Percentiles rank a stretch among this genome's conserved stretches.
Evolutionary conservation across 2,113 vertebrate genomes (phyloP).

Genomic region (Dipodomys spectabilis): DNA sequence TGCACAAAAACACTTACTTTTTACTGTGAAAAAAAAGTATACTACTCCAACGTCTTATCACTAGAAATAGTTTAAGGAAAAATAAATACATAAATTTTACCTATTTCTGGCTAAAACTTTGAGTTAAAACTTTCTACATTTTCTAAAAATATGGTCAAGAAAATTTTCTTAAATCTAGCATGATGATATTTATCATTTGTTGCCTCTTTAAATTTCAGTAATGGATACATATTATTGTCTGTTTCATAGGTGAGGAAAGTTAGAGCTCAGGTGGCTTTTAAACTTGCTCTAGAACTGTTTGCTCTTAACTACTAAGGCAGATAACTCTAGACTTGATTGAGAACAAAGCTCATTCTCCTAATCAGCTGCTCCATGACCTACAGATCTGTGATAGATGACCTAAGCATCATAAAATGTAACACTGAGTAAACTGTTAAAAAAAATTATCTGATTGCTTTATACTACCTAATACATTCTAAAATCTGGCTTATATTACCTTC

Average conservation of each 20-base stretch:
- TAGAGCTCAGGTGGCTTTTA: background rate
- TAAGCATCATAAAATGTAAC: background rate
- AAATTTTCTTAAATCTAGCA: background rate
- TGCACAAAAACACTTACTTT: too few species aligned
- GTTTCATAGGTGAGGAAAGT: background rate
- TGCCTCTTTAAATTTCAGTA: background rate
- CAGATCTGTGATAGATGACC: background rate
- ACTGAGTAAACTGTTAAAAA: background rate
- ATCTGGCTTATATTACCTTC: background rate
- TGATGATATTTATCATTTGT: background rate
- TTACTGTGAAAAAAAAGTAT: too few species aligned
- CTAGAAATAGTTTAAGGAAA: background rate
- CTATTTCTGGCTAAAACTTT: background rate
- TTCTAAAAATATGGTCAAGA: background rate
- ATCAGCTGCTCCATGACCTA: too few species aligned
- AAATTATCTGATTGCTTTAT: background rate
- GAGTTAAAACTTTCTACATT: slow-evolving; percentile 35
- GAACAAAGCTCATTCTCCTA: background rate
- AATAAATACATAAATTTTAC: background rate
- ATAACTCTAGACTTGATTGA: background rate
- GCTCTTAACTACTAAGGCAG: background rate
- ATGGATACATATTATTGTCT: background rate
- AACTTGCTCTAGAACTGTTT: background rate
- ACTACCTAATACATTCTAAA: slow-evolving; percentile 19
- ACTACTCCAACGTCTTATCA: too few species aligned